These are phyloP conservation scores for Plumapathes pennacea DNA, from an alignment of 92 coral and sea anemone species.

Conservation along the genomic window DNA sequence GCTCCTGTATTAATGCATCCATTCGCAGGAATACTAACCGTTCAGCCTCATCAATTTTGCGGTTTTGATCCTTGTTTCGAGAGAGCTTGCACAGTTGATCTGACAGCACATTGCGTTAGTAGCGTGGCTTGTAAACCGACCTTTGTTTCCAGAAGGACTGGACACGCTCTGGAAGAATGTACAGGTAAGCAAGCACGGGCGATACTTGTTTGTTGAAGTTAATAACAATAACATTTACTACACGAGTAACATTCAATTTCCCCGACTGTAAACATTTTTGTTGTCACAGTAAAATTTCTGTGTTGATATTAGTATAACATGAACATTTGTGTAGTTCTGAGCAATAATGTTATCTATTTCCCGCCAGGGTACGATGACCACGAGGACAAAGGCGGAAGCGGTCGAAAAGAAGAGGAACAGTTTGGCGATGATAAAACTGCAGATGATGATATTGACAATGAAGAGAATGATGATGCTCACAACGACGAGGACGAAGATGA, in stretches of 20 bases:
- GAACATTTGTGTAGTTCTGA: background rate
- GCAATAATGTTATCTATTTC: background rate
- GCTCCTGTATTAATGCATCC: too few relatives aligned
- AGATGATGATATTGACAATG: background rate
- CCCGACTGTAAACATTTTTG: too few relatives aligned
- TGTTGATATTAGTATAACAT: too few relatives aligned
- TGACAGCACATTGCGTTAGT: slow-evolving; percentile 70
- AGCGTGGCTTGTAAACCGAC: slow-evolving; percentile 72
- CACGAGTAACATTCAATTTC: too few relatives aligned
- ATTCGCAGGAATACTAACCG: slow-evolving; percentile 66
- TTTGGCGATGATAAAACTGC: slow-evolving; percentile 4
- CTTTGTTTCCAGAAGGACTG: slow-evolving; percentile 53
- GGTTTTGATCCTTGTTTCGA: slow-evolving; percentile 79
- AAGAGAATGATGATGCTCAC: slow-evolving; percentile 7
- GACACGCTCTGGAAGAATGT: slow-evolving; percentile 62
- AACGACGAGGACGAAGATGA: slow-evolving; percentile 3
- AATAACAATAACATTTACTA: too few relatives aligned
- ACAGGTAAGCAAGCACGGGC: slow-evolving; percentile 77
- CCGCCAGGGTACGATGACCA: background rate
- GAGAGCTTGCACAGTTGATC: slow-evolving; percentile 53
- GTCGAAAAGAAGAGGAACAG: background rate
- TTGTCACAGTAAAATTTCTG: too few relatives aligned
- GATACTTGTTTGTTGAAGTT: too few relatives aligned
- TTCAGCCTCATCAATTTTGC: slow-evolving; percentile 58
- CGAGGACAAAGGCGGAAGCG: background rate